phyloP scores from a whole-genome alignment of 2,888 invertebrate genomes.

The Eutolmus rufibarbis region DNA sequence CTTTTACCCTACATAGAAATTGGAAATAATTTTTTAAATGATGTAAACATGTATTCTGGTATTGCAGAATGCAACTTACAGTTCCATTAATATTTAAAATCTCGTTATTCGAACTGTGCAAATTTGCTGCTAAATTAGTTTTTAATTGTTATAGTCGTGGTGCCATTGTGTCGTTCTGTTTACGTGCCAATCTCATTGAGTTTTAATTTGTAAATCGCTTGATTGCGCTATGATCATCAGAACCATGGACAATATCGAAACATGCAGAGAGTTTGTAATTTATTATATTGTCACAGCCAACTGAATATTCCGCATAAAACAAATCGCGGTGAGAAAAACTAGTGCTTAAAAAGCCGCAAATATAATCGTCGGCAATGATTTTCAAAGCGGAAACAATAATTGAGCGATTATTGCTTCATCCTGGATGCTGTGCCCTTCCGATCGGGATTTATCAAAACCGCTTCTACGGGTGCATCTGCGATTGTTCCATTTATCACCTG shows the following conservation, averaged over 20 bases:
- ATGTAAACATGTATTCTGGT: no score
- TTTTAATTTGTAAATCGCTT: not conserved
- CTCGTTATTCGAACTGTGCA: not conserved
- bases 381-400: not conserved
- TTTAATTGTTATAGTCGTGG: not conserved
- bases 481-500: not conserved
- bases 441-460: not conserved
- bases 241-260: not conserved
- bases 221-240: not conserved
- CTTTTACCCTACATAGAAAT: no score
- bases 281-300: not conserved
- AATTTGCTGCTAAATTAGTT: not conserved
- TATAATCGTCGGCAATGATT: not conserved
- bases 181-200: not conserved
- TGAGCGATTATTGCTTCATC: not conserved
- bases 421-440: not conserved
- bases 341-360: not conserved
- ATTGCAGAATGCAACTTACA: no score
- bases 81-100: no score
- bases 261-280: not conserved
- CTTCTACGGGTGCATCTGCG: not conserved
- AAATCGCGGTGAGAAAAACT: not conserved
- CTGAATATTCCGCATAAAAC: not conserved
- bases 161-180: not conserved
- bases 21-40: no score